Conservation (phyloP, 1,140 invertebrate genomes). For the Sarcophaga peregrina region DNA sequence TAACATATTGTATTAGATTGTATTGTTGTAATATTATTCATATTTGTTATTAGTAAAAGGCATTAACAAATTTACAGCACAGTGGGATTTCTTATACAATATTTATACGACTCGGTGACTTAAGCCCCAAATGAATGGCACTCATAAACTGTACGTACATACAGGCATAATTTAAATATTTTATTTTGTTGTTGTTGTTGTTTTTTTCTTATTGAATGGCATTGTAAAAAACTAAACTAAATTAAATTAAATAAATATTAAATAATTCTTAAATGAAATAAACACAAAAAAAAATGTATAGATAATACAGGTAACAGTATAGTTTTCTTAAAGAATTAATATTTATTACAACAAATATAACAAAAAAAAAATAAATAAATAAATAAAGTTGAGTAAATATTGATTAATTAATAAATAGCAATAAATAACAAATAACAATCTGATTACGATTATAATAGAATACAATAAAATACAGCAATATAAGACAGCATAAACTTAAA, state of each 20-base stretch:
- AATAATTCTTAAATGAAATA: not conserved
- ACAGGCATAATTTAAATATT: not conserved
- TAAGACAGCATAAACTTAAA: no score
- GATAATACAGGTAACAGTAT: not conserved
- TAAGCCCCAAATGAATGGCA: not conserved
- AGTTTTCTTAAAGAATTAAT: not conserved
- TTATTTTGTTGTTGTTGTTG: no score
- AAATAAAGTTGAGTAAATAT: not conserved
- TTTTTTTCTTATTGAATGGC: no score
- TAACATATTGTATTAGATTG: not conserved
- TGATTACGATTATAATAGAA: not conserved
- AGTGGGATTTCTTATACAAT: not conserved
- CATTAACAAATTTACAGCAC: constrained; percentile 23
- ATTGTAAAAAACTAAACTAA: not conserved
- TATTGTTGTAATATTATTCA: not conserved
- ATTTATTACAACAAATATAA: constrained; percentile 12
- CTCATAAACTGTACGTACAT: not conserved
- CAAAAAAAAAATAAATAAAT: not conserved
- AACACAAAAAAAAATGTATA: not conserved
- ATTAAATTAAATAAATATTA: constrained; percentile 15
- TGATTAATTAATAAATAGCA: not conserved
- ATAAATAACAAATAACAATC: constrained; percentile 23
- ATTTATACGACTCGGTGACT: not conserved
- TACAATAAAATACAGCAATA: no score
- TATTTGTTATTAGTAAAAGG: not conserved